A percentile compares a stretch with the other conserved stretches of the same genome.
These are phyloP conservation scores for Hassar affinis DNA, from an alignment of 2,113 vertebrate species.

Conservation along the genomic window DNA sequence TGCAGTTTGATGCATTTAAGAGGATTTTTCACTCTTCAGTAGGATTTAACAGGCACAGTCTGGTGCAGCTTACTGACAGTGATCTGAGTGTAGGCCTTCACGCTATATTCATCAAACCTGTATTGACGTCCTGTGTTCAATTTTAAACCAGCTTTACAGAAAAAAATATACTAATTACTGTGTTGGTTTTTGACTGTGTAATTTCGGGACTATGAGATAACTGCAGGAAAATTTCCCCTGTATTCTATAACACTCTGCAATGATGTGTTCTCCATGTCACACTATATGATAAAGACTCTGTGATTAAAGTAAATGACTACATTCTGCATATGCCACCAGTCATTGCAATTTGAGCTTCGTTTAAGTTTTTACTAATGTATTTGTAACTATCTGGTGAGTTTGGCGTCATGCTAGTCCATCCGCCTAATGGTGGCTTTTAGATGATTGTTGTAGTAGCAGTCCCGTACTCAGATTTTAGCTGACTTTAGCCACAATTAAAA, in stretches of 20 bases:
- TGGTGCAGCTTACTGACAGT: neutral
- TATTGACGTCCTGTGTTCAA: neutral
- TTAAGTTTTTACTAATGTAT: too few relatives aligned
- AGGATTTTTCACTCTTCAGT: neutral
- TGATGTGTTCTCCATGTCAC: neutral
- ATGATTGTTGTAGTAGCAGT: too few relatives aligned
- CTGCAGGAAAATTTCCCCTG: neutral
- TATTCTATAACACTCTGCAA: neutral
- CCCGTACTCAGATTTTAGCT: neutral
- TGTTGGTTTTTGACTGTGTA: neutral
- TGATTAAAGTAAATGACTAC: neutral
- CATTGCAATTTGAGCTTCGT: neutral
- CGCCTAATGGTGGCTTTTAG: too few relatives aligned
- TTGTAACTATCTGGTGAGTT: too few relatives aligned
- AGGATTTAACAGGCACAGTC: neutral
- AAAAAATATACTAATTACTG: neutral
- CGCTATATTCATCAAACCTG: neutral
- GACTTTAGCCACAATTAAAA: too few relatives aligned
- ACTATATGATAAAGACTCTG: neutral
- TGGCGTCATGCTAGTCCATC: too few relatives aligned
- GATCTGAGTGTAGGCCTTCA: neutral
- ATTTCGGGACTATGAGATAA: neutral
- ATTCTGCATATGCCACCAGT: neutral
- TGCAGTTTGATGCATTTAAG: neutral
- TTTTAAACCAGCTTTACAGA: neutral